Evolutionary conservation across 2,113 vertebrate species (phyloP).

Genomic region (Protomyctophum bolini): DNA sequence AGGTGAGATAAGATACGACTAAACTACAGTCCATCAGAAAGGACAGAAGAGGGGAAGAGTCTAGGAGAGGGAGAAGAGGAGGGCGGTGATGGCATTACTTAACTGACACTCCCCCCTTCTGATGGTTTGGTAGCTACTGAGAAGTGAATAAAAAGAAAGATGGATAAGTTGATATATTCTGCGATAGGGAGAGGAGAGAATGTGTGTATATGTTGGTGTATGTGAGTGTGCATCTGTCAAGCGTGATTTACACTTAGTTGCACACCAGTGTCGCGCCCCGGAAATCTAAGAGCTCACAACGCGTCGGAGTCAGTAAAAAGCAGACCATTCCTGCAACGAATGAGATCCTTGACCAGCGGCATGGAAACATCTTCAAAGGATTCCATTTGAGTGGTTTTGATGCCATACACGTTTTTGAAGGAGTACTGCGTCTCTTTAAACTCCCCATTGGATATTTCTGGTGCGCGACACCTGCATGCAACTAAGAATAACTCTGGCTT

Average conservation of each 20-base stretch:
- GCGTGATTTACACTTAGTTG: too few relatives aligned
- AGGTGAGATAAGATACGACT: constrained; percentile 7
- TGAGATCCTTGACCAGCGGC: constrained; percentile 90
- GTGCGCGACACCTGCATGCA: too few relatives aligned
- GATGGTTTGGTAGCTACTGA: constrained; percentile 46
- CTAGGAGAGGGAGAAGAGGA: constrained; percentile 6
- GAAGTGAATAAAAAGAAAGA: constrained; percentile 53
- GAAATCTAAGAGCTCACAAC: too few relatives aligned
- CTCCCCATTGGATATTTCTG: too few relatives aligned
- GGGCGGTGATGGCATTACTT: not conserved
- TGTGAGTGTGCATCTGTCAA: constrained; percentile 2
- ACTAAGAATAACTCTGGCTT: too few relatives aligned
- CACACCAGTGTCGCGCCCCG: too few relatives aligned
- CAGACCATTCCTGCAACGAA: constrained; percentile 93
- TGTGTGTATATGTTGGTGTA: constrained; percentile 16
- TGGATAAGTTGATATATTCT: constrained; percentile 71
- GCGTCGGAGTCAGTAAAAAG: too few relatives aligned
- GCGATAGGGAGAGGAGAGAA: constrained; percentile 67
- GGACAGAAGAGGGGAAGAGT: constrained; percentile 25
- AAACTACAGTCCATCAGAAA: constrained; percentile 20
- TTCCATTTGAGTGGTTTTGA: constrained; percentile 83
- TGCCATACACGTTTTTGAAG: constrained; percentile 94
- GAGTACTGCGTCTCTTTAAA: constrained; percentile 88
- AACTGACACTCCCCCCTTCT: constrained; percentile 3
- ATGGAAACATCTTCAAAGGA: constrained; percentile 91